phyloP scores from a whole-genome alignment of 37 sponge, comb jelly and placozoan species.

The Haliclona indistincta region DNA sequence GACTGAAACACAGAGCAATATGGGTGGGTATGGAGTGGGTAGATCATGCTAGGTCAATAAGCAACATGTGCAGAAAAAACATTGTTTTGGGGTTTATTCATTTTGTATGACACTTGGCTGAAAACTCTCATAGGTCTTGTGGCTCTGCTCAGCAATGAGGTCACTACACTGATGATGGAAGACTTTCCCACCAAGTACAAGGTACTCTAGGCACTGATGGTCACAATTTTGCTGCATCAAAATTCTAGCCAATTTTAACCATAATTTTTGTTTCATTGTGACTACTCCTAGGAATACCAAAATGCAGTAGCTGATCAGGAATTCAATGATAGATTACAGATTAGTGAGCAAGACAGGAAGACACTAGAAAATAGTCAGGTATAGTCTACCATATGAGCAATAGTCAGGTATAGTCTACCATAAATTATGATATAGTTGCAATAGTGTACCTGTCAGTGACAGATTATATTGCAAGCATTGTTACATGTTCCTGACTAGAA shows the following conservation, averaged over 20 bases:
- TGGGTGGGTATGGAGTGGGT: constrained; percentile 29
- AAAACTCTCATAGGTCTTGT: constrained; percentile 19
- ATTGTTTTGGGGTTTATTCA: neutral
- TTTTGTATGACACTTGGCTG: neutral
- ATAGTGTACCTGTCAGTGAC: too few species aligned
- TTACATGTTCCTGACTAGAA: too few species aligned
- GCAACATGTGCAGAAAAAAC: neutral
- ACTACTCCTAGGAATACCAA: constrained; percentile 51
- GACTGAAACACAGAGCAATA: constrained; percentile 77
- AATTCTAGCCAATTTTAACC: too few species aligned
- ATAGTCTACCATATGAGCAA: too few species aligned
- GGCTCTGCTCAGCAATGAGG: constrained; percentile 64
- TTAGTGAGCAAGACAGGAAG: constrained; percentile 27
- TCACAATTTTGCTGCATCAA: neutral
- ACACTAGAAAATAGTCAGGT: constrained; percentile 25
- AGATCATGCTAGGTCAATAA: neutral
- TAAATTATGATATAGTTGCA: too few species aligned
- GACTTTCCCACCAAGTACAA: constrained; percentile 67
- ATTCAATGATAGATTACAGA: constrained; percentile 24
- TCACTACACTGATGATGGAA: constrained; percentile 69
- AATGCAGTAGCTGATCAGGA: constrained; percentile 54
- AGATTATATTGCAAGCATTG: too few species aligned
- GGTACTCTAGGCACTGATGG: neutral
- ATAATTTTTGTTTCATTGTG: neutral
- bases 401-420: too few species aligned